Percentiles rank a stretch among this genome's conserved stretches.
phyloP scores from a whole-genome alignment of 2,888 invertebrate species.

The Pristionchus mayeri region DNA sequence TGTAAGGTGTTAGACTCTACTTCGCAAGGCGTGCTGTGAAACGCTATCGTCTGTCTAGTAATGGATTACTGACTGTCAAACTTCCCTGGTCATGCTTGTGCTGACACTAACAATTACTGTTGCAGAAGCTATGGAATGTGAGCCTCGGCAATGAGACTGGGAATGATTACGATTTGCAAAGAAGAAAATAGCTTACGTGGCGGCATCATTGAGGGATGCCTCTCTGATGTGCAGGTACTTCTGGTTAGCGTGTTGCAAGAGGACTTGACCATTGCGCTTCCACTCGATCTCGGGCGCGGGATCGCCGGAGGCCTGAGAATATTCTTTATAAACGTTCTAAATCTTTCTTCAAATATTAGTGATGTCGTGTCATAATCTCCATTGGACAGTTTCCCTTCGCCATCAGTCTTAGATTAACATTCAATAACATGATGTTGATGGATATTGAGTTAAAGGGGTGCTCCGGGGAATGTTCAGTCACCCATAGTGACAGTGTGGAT shows the following conservation, averaged over 20 bases:
- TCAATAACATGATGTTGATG: too few relatives aligned
- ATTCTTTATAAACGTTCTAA: background rate
- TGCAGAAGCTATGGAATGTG: background rate
- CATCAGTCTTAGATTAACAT: too few relatives aligned
- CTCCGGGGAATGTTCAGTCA: too few relatives aligned
- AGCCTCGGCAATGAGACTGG: background rate
- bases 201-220: slow-evolving; percentile 63
- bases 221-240: slow-evolving; percentile 70
- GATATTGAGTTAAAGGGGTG: too few relatives aligned
- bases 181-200: slow-evolving; percentile 51
- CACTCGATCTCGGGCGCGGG: slow-evolving; percentile 77
- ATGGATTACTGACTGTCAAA: too few relatives aligned
- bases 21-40: too few relatives aligned
- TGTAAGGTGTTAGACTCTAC: background rate
- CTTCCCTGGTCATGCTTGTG: too few relatives aligned
- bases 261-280: slow-evolving; percentile 79
- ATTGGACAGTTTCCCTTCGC: too few relatives aligned
- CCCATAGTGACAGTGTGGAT: too few relatives aligned
- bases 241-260: slow-evolving; percentile 25
- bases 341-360: background rate
- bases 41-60: too few relatives aligned
- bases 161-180: too few relatives aligned
- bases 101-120: background rate
- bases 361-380: too few relatives aligned
- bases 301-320: slow-evolving; percentile 71